A percentile compares a stretch with the other conserved stretches of the same genome.
Evolutionary conservation across 2,797 vertebrate species (phyloP).

Genomic region (Phoeniculus purpureus): DNA sequence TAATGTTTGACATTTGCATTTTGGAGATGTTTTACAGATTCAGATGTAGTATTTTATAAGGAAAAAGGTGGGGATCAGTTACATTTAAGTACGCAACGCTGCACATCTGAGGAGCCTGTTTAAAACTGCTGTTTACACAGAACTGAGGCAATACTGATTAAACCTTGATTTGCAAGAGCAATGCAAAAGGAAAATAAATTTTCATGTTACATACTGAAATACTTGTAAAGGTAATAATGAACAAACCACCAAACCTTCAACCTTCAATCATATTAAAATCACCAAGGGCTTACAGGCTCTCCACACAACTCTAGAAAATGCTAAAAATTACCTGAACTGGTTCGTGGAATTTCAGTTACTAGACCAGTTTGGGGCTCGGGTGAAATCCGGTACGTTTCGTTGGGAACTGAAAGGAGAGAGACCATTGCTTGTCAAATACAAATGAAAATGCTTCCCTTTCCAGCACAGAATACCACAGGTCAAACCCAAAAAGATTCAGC

Average conservation of each 20-base stretch:
- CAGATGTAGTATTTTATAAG: background rate
- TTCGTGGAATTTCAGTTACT: constrained; percentile 60
- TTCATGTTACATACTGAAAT: background rate
- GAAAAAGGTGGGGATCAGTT: background rate
- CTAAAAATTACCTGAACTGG: constrained; percentile 59
- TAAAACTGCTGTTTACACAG: too few relatives aligned
- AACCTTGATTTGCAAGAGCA: background rate
- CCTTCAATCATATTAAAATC: background rate
- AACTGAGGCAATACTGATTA: background rate
- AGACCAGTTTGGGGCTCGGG: constrained; percentile 39
- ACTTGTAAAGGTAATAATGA: background rate
- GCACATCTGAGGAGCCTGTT: background rate
- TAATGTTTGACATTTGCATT: background rate
- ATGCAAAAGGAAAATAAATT: background rate
- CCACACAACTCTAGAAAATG: background rate
- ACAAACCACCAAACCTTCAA: background rate
- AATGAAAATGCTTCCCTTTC: background rate
- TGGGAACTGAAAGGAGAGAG: constrained; percentile 69
- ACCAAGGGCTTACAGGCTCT: background rate
- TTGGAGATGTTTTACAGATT: background rate
- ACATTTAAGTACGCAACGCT: background rate
- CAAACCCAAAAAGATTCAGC: background rate
- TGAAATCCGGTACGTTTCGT: constrained; percentile 42
- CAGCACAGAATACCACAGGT: background rate
- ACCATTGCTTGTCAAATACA: background rate